Conservation (phyloP, 2,113 vertebrate genomes). For the Cavia aperea region DNA sequence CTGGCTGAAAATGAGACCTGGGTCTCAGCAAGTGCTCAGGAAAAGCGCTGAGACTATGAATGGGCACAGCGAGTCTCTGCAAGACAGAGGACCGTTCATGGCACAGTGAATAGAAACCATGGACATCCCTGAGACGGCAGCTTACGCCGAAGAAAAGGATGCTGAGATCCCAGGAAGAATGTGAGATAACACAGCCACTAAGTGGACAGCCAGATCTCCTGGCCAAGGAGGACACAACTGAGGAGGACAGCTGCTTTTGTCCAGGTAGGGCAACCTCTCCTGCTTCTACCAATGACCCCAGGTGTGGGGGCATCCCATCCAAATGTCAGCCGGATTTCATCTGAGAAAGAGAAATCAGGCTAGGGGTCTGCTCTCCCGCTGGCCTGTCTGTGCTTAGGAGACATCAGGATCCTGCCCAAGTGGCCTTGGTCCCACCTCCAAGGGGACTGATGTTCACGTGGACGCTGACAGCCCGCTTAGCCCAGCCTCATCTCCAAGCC, state of each 20-base stretch:
- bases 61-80: neutral
- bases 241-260: neutral
- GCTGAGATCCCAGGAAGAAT: neutral
- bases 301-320: neutral
- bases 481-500: neutral
- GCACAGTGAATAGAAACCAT: neutral
- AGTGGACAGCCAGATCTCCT: neutral
- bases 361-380: accelerated
- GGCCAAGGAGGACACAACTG: neutral
- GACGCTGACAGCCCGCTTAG: conserved; percentile 11
- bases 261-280: neutral
- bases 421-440: neutral
- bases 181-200: neutral
- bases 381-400: neutral
- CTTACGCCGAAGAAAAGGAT: neutral
- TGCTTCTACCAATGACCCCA: too few relatives aligned
- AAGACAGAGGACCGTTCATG: neutral
- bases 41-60: neutral
- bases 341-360: neutral
- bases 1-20: neutral
- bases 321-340: too few relatives aligned
- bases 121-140: neutral
- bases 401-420: neutral
- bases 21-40: neutral
- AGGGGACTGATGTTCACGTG: accelerated